phyloP scores from a whole-genome alignment of 1,140 invertebrate species.

The Bathynomus jamesi region DNA sequence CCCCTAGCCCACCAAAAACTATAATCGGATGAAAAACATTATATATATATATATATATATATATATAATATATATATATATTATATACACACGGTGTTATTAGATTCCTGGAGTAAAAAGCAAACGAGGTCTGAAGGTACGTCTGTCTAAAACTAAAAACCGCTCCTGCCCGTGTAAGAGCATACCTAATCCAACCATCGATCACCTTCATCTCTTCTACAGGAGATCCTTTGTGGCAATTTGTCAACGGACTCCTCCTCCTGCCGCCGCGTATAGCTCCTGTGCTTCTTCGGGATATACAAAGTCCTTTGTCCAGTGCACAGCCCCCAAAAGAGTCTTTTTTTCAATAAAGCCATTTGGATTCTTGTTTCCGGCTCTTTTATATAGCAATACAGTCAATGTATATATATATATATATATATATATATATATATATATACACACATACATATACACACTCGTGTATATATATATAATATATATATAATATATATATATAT shows the following conservation, averaged over 20 bases:
- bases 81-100: neutral
- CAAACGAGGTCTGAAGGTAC: neutral
- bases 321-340: too few species aligned
- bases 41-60: constrained; percentile 3
- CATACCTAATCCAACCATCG: neutral
- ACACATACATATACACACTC: neutral
- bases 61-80: constrained; percentile 1
- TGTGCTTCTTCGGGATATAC: too few species aligned
- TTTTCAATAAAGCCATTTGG: too few species aligned
- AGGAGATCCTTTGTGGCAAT: neutral
- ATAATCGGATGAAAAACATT: too few species aligned
- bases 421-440: constrained; percentile 1
- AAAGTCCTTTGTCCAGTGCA: too few species aligned
- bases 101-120: neutral
- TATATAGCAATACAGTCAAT: neutral
- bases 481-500: too few species aligned
- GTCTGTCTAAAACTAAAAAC: neutral
- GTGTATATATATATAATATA: too few species aligned
- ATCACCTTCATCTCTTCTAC: neutral
- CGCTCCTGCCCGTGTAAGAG: neutral
- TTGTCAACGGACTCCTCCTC: neutral
- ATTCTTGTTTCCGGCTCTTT: too few species aligned
- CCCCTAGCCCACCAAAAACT: too few species aligned
- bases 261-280: too few species aligned
- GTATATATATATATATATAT: constrained; percentile 1